Conservation (phyloP, 2,888 invertebrate species). For the Idaea straminata region DNA sequence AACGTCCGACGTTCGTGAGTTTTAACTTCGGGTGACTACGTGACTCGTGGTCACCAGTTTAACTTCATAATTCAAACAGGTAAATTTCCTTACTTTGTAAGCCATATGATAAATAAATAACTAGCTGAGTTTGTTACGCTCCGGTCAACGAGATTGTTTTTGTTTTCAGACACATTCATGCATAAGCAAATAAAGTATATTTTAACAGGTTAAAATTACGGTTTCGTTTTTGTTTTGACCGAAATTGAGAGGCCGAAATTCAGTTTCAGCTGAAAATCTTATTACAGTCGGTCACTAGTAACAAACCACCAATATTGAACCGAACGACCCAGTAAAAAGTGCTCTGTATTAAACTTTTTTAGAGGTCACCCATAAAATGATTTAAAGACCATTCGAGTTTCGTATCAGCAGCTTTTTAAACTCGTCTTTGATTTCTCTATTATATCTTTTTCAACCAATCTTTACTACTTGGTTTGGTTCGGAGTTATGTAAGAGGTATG, state of each 20-base stretch:
- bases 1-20: neutral
- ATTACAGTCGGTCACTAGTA: neutral
- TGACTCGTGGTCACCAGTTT: neutral
- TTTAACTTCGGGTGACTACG: neutral
- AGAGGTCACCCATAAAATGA: conserved; percentile 26
- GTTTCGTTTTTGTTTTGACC: neutral
- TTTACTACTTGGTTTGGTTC: neutral
- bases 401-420: conserved; percentile 14
- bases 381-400: conserved; percentile 24
- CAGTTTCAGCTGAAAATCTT: neutral
- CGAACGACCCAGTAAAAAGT: conserved; percentile 26
- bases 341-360: conserved; percentile 27
- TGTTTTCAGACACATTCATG: no score
- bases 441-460: neutral
- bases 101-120: no score
- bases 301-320: conserved; percentile 22
- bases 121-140: no score
- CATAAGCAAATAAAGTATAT: no score
- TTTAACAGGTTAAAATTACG: neutral
- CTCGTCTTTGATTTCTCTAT: conserved; percentile 16
- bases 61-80: neutral
- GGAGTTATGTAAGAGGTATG: neutral
- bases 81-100: neutral
- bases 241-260: neutral
- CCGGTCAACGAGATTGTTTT: no score